Evolutionary conservation across 2,797 vertebrate genomes (phyloP).

Genomic region (Melanotaenia parkinsoni): DNA sequence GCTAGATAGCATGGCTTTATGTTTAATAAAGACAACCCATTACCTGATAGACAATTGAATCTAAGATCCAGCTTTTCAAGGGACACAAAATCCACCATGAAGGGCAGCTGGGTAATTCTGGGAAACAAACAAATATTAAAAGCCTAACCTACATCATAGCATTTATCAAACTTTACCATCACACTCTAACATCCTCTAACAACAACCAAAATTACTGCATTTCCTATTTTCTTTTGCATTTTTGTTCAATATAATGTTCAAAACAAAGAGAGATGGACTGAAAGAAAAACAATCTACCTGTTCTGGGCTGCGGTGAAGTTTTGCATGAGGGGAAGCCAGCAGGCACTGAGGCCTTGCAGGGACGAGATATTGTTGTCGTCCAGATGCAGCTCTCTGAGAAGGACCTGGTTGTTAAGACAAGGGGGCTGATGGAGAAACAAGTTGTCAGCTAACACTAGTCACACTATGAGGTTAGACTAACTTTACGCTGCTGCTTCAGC

Average conservation of each 20-base stretch:
- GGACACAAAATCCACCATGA: slow-evolving; percentile 85
- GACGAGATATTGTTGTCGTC: slow-evolving; percentile 92
- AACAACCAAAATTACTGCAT: background rate
- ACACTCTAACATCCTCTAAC: background rate
- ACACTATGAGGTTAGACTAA: slow-evolving; percentile 57
- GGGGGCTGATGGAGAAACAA: slow-evolving; percentile 81
- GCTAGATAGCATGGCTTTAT: background rate
- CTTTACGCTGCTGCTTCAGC: slow-evolving; percentile 37
- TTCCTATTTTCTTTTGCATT: background rate
- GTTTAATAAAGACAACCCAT: slow-evolving; percentile 27
- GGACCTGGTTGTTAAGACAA: slow-evolving; percentile 88
- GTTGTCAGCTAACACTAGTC: slow-evolving; percentile 34
- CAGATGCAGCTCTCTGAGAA: slow-evolving; percentile 90
- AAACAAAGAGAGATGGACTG: background rate
- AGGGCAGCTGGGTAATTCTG: slow-evolving; percentile 87
- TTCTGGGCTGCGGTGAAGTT: slow-evolving; percentile 87
- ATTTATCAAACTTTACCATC: background rate
- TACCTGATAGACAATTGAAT: slow-evolving; percentile 93
- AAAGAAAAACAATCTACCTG: slow-evolving; percentile 75
- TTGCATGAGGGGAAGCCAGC: slow-evolving; percentile 91
- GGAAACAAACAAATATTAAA: slow-evolving; percentile 38
- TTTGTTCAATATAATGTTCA: background rate
- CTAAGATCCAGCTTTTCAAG: slow-evolving; percentile 87
- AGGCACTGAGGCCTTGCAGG: slow-evolving; percentile 78
- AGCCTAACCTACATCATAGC: background rate